Evolutionary conservation across 2,888 invertebrate genomes (phyloP).

Genomic region (Geophilus truncorum): DNA sequence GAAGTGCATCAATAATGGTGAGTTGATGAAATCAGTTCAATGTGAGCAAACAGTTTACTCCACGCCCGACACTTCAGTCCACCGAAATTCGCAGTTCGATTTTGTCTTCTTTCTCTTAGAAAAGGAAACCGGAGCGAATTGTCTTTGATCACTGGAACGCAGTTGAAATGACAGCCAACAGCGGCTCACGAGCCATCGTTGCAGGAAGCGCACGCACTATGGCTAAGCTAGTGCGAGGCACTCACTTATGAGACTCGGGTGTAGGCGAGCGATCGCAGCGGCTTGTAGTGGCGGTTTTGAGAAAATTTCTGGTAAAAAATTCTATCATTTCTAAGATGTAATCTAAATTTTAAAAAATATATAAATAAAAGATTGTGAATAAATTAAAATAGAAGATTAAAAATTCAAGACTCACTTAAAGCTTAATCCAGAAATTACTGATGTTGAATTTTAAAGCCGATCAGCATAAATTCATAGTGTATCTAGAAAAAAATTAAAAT

Average conservation of each 20-base stretch:
- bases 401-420: background rate
- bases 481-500: too few species aligned
- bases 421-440: too few species aligned
- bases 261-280: background rate
- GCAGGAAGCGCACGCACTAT: conserved; percentile 25
- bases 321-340: background rate
- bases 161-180: conserved; percentile 7
- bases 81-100: background rate
- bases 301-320: background rate
- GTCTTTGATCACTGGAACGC: conserved; percentile 1
- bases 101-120: background rate
- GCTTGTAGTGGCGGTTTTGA: background rate
- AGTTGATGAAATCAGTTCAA: conserved; percentile 3
- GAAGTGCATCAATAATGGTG: background rate
- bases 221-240: conserved; percentile 1
- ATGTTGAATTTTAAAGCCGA: too few species aligned
- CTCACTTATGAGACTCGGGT: background rate
- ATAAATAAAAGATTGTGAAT: background rate
- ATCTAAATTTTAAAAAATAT: background rate
- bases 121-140: background rate
- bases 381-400: background rate
- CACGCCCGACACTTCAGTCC: background rate
- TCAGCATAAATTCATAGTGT: too few species aligned
- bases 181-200: conserved; percentile 15
- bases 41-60: conserved; percentile 21